Evolutionary conservation across 1,140 invertebrate genomes (phyloP), one percentile per base, ranked within the genome.

Genomic region (Onthophagus taurus): DNA sequence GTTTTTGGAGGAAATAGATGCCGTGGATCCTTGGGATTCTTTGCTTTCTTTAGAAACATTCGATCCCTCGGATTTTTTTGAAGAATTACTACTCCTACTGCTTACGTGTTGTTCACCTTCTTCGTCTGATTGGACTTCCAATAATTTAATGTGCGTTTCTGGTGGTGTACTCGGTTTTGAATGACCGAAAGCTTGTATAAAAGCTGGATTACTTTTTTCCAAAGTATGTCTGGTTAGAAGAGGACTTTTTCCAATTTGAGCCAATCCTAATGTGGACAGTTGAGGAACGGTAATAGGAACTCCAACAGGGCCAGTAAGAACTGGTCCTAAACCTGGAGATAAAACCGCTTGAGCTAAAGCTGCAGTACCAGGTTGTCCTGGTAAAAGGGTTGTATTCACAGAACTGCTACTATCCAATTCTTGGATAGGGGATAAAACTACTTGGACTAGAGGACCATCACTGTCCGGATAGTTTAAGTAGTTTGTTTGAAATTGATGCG

Each of bases 401-500:
- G 77, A 78, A 19, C 72, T 70, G 5, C 52, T 60, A 24, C 78
- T 75, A 49, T 88, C 84, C 51, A 76, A 65, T 64, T 81, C 83
- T 63, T 83, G 71, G 44, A 88, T 89, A 1, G 84, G 83, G 2
- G 83, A 85, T 14, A 88, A 63, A 2, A 86, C 76, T 12, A 86
- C 83, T 54, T 84, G 80, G 2, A 84, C 72, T 1, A 85, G 76
- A 1, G 81, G 79, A n/a, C 81, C 64, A 44, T 81, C 77, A 12
- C 42, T 48, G 4, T 50, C 44, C 20, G 56, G 38, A 34, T 59
- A 61, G 11, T 71, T 71, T 26, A 72, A 68, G 52, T 80, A 79
- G 29, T 72, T 64, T 51, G 64, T 51, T 11, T 68, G 64, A 23
- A 65, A 31, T 31, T 74, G 74, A 49, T 74, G 70, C 23, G 79